phyloP scores from a whole-genome alignment of 2,113 vertebrate species.

The Proterorhinus semilunaris region DNA sequence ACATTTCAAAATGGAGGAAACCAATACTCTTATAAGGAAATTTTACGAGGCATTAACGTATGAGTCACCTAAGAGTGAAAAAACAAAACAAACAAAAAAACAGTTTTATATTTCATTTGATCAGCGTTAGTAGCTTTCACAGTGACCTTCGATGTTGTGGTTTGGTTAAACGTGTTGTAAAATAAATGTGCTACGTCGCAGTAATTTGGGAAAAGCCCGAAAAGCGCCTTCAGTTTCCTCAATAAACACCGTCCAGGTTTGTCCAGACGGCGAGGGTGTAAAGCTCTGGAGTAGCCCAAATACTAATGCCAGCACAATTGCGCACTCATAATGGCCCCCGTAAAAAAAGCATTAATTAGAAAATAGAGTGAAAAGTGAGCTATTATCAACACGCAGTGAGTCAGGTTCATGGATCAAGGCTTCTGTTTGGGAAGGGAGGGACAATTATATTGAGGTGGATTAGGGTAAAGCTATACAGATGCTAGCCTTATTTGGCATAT shows the following conservation, averaged over 20 bases:
- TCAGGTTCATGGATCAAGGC: neutral
- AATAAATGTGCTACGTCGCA: constrained; percentile 44
- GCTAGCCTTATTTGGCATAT: neutral
- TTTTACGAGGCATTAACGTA: too few species aligned
- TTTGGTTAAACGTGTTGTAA: constrained; percentile 44
- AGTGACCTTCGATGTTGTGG: constrained; percentile 30
- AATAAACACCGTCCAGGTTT: constrained; percentile 41
- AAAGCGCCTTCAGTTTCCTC: constrained; percentile 30
- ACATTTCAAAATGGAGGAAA: too few species aligned
- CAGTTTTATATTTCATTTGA: constrained; percentile 48
- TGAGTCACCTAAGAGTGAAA: neutral
- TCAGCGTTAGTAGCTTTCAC: constrained; percentile 31
- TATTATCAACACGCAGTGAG: neutral
- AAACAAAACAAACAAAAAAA: too few species aligned
- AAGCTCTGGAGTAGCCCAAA: constrained; percentile 34
- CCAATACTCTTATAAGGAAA: too few species aligned
- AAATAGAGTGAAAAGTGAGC: constrained; percentile 1
- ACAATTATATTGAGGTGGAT: neutral
- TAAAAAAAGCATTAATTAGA: neutral
- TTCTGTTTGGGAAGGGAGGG: neutral
- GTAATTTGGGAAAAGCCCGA: constrained; percentile 28
- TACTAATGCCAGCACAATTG: constrained; percentile 20
- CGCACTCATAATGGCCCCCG: constrained; percentile 1
- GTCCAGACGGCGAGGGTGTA: constrained; percentile 46
- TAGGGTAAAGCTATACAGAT: neutral